phyloP scores from a whole-genome alignment of 2,888 invertebrate species.

The Hypomecis atomaria region DNA sequence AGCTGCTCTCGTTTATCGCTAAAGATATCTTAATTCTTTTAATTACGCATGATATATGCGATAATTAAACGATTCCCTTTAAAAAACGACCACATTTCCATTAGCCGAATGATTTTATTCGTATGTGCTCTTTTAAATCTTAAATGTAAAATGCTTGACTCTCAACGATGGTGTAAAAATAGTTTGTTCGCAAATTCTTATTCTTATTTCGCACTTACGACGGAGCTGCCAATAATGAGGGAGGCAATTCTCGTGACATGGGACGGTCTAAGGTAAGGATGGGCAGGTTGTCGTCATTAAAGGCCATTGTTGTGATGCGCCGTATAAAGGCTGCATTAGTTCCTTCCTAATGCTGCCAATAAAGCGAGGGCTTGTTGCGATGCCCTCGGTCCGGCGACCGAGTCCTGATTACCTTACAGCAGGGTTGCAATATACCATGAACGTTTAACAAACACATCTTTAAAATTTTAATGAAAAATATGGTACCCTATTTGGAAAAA shows the following conservation, averaged over 20 bases:
- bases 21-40: constrained; percentile 51
- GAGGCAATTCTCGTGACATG: constrained; percentile 68
- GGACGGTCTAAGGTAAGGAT: constrained; percentile 70
- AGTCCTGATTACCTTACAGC: constrained; percentile 24
- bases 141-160: constrained; percentile 25
- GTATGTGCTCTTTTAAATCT: constrained; percentile 33
- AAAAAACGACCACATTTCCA: constrained; percentile 38
- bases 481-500: neutral
- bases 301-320: constrained; percentile 73
- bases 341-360: constrained; percentile 73
- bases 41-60: constrained; percentile 49
- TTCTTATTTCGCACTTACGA: constrained; percentile 65
- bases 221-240: constrained; percentile 65
- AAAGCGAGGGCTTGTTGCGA: constrained; percentile 66
- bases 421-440: constrained; percentile 27
- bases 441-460: too few species aligned
- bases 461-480: neutral
- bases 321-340: constrained; percentile 67
- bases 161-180: constrained; percentile 35
- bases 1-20: constrained; percentile 38
- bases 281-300: constrained; percentile 70
- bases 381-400: constrained; percentile 26
- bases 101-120: constrained; percentile 35
- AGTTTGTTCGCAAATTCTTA: constrained; percentile 54
- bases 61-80: constrained; percentile 47